These are phyloP conservation scores for Homalodisca vitripennis DNA, from an alignment of 1,140 invertebrate genomes.

Conservation along the genomic window DNA sequence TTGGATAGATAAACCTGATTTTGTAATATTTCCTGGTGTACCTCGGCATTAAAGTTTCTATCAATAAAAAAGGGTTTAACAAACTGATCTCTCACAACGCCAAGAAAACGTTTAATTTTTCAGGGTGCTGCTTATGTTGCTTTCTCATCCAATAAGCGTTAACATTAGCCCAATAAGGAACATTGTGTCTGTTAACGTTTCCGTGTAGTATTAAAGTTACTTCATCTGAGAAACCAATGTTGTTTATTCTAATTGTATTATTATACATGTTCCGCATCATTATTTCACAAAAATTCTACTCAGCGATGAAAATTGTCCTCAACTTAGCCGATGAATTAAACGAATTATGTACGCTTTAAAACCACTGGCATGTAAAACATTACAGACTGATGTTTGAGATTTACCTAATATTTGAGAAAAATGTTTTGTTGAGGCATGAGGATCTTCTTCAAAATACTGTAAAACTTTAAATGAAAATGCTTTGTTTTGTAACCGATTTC, in stretches of 20 bases:
- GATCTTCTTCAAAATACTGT: neutral
- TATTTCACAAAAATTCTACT: slow-evolving; percentile 7
- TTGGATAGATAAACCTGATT: neutral
- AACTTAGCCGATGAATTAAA: neutral
- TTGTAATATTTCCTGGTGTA: neutral
- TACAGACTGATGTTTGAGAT: neutral
- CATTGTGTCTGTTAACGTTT: slow-evolving; percentile 15
- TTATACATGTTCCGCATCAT: neutral
- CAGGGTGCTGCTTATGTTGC: neutral
- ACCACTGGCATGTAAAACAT: neutral
- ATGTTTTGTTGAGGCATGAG: neutral
- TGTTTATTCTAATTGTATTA: slow-evolving; percentile 21
- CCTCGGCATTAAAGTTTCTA: neutral
- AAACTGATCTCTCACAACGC: neutral
- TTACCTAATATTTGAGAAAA: neutral
- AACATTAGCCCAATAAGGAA: neutral
- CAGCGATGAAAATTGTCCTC: neutral
- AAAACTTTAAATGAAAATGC: neutral
- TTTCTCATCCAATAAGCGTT: neutral
- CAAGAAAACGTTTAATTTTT: slow-evolving; percentile 5
- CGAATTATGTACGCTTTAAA: slow-evolving; percentile 5
- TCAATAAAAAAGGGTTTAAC: neutral
- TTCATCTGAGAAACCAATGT: slow-evolving; percentile 23
- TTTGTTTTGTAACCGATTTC: neutral
- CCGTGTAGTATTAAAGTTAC: slow-evolving; percentile 16